phyloP scores from a whole-genome alignment of 1,140 invertebrate genomes.

The Anastrepha ludens region DNA sequence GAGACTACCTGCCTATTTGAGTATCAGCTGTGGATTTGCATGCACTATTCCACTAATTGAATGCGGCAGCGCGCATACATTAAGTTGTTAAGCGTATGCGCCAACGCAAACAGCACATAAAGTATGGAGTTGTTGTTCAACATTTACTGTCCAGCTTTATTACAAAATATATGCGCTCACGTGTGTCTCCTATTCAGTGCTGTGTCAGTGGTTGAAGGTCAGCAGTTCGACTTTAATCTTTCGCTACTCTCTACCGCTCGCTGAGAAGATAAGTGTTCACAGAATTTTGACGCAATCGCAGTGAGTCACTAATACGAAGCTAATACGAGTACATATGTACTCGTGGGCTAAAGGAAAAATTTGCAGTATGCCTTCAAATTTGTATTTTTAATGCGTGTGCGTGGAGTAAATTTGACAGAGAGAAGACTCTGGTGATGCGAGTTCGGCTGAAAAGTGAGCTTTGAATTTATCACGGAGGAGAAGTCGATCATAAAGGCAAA shows the following conservation, averaged over 20 bases:
- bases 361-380: too few relatives aligned
- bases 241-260: not conserved
- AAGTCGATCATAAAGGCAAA: too few relatives aligned
- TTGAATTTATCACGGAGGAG: too few relatives aligned
- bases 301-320: too few relatives aligned
- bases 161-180: not conserved
- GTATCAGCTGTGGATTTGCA: constrained; percentile 28
- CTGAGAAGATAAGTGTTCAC: not conserved
- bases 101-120: constrained; percentile 43
- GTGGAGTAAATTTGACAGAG: too few relatives aligned
- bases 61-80: constrained; percentile 52
- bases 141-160: not conserved
- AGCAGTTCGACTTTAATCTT: not conserved
- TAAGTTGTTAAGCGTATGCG: constrained; percentile 57
- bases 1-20: not conserved
- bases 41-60: constrained; percentile 40
- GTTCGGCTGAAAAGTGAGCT: too few relatives aligned
- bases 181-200: not conserved
- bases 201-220: constrained; percentile 18
- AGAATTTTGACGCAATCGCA: too few relatives aligned
- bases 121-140: not conserved
- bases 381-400: too few relatives aligned
- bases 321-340: too few relatives aligned
- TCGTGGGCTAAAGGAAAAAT: too few relatives aligned
- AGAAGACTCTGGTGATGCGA: too few relatives aligned